Evolutionary conservation across 2,888 invertebrate species (phyloP).

Genomic region (Dasypolia templi): DNA sequence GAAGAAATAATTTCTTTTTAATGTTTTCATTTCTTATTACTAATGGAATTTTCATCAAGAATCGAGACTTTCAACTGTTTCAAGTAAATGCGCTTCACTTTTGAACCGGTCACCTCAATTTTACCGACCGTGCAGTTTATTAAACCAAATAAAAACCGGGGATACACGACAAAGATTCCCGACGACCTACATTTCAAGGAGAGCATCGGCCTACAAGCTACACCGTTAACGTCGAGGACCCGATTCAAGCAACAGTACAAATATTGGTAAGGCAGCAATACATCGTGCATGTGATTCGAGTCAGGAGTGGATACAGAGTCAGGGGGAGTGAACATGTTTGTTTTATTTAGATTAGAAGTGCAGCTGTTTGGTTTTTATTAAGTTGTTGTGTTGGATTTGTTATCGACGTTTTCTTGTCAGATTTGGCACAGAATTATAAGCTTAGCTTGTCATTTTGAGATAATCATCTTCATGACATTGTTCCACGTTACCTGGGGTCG

Average conservation of each 20-base stretch:
- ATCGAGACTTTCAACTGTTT: no score
- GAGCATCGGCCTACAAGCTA: slow-evolving; percentile 22
- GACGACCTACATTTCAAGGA: slow-evolving; percentile 40
- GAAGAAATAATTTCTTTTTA: no score
- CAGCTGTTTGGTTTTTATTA: neutral
- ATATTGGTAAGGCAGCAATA: slow-evolving; percentile 36
- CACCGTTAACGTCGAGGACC: slow-evolving; percentile 10
- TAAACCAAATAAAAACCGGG: slow-evolving; percentile 35
- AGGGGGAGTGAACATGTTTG: slow-evolving; percentile 12
- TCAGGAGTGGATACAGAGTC: slow-evolving; percentile 14
- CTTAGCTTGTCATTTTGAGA: no score
- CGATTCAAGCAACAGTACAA: slow-evolving; percentile 26
- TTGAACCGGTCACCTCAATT: neutral
- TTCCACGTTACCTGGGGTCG: no score
- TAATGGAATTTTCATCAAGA: no score
- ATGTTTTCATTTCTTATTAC: neutral
- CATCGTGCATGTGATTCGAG: slow-evolving; percentile 35
- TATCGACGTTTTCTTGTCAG: no score
- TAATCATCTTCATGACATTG: no score
- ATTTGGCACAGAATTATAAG: neutral
- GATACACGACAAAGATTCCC: slow-evolving; percentile 24
- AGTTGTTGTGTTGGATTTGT: neutral
- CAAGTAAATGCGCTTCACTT: neutral
- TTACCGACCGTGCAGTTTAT: neutral
- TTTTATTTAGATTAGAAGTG: neutral